These are phyloP conservation scores for Coenonympha arcania DNA, from an alignment of 2,888 invertebrate genomes.

Conservation along the genomic window DNA sequence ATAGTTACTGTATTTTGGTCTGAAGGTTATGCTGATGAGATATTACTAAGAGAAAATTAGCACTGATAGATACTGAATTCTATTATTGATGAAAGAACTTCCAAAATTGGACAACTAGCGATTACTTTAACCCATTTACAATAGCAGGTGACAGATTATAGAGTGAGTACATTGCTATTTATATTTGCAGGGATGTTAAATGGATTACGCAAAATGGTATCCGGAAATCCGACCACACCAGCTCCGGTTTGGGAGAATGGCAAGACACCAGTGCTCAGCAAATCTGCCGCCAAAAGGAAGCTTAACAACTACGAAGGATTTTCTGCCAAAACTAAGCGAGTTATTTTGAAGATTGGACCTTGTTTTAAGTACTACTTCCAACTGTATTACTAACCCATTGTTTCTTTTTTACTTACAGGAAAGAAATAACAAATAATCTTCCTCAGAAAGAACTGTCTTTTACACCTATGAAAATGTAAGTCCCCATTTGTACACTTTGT, in stretches of 20 bases:
- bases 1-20: too few species aligned
- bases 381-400: too few species aligned
- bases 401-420: conserved; percentile 53
- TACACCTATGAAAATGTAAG: conserved; percentile 77
- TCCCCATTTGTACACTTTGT: conserved; percentile 24
- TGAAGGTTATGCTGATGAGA: too few species aligned
- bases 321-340: conserved; percentile 80
- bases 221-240: conserved; percentile 75
- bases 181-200: conserved; percentile 78
- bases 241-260: conserved; percentile 56
- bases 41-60: too few species aligned
- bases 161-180: too few species aligned
- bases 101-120: too few species aligned
- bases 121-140: too few species aligned
- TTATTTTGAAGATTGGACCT: conserved; percentile 5
- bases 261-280: conserved; percentile 75
- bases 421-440: conserved; percentile 75
- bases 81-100: too few species aligned
- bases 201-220: conserved; percentile 85
- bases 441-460: conserved; percentile 76
- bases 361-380: too few species aligned
- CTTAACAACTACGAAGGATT: conserved; percentile 73
- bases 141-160: too few species aligned
- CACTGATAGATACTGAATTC: too few species aligned
- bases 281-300: conserved; percentile 79